phyloP scores from a whole-genome alignment of 2,113 vertebrate species.

The Engraulis encrasicolus region DNA sequence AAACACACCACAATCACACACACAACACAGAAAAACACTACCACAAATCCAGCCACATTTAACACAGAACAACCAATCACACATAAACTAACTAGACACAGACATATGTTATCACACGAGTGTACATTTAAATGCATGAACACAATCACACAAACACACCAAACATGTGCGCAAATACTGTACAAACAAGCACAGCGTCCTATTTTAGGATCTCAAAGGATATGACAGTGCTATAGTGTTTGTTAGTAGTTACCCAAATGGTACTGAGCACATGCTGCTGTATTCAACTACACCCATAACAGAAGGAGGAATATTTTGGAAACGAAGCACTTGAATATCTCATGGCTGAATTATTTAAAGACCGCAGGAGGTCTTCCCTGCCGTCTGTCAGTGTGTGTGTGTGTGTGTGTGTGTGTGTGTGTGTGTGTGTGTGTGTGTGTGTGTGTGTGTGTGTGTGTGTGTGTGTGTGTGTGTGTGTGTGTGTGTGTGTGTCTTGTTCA shows the following conservation, averaged over 20 bases:
- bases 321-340: constrained; percentile 52
- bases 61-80: too few relatives aligned
- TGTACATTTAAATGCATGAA: too few relatives aligned
- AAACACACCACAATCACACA: too few relatives aligned
- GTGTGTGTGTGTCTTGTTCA: neutral
- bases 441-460: neutral
- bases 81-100: too few relatives aligned
- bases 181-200: too few relatives aligned
- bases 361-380: constrained; percentile 56
- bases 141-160: too few relatives aligned
- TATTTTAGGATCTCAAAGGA: neutral
- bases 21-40: too few relatives aligned
- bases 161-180: too few relatives aligned
- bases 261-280: neutral
- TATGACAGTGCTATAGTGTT: neutral
- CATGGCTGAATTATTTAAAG: constrained; percentile 69
- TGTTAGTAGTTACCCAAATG: neutral
- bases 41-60: too few relatives aligned
- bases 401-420: neutral
- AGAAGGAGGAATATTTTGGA: constrained; percentile 49
- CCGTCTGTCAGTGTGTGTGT: constrained; percentile 48
- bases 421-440: neutral
- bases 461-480: neutral
- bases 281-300: neutral
- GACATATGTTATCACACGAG: too few relatives aligned